phyloP scores from a whole-genome alignment of 1,140 invertebrate species.

The Drosophila micromelanica region DNA sequence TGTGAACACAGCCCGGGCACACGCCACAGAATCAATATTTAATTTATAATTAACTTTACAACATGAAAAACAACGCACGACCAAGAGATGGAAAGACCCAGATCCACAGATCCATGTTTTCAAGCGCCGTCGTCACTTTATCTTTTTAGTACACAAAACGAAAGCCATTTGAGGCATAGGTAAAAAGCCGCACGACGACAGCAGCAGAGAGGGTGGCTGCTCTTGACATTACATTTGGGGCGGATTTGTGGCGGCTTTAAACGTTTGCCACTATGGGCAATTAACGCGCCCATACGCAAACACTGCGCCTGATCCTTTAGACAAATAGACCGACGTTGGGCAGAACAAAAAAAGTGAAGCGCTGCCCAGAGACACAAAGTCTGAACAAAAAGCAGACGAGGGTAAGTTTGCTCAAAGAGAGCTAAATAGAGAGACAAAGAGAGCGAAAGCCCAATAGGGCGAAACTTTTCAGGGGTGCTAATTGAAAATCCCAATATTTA shows the following conservation, averaged over 20 bases:
- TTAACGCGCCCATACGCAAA: slow-evolving; percentile 79
- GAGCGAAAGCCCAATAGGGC: slow-evolving; percentile 8
- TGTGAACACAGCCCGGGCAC: slow-evolving; percentile 22
- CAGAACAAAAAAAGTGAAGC: slow-evolving; percentile 11
- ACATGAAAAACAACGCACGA: slow-evolving; percentile 71
- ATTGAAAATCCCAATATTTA: slow-evolving; percentile 82
- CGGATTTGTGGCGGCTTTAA: slow-evolving; percentile 80
- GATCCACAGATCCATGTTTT: slow-evolving; percentile 11
- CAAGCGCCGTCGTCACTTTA: slow-evolving; percentile 45
- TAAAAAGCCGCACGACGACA: slow-evolving; percentile 36
- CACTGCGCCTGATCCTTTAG: slow-evolving; percentile 75
- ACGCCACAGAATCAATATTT: slow-evolving; percentile 79
- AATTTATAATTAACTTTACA: slow-evolving; percentile 84
- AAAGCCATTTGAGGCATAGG: slow-evolving; percentile 40
- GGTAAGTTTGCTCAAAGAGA: slow-evolving; percentile 28
- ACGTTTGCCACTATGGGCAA: slow-evolving; percentile 81
- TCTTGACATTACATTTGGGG: slow-evolving; percentile 59
- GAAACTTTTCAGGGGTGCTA: slow-evolving; percentile 61
- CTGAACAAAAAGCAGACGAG: slow-evolving; percentile 24
- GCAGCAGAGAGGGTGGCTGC: slow-evolving; percentile 17
- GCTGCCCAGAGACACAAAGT: slow-evolving; percentile 20
- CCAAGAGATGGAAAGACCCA: slow-evolving; percentile 28
- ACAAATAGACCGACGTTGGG: slow-evolving; percentile 56
- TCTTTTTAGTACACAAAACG: slow-evolving; percentile 65
- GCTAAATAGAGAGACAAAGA: background rate